Evolutionary conservation across 1,140 invertebrate genomes (phyloP).

Genomic region (Heterodera carotae): DNA sequence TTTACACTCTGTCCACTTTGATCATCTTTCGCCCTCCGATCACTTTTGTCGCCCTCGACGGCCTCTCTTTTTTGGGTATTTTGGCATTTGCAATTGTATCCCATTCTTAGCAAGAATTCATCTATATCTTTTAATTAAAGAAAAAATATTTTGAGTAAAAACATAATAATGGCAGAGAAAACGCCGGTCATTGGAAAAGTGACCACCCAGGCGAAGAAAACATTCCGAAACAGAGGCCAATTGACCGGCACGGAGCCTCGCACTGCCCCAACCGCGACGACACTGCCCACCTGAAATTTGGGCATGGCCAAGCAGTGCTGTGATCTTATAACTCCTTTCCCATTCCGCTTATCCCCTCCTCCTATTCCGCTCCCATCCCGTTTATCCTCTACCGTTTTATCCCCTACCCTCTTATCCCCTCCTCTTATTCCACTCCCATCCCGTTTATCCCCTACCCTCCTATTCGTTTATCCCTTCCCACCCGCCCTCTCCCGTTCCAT

Average conservation of each 20-base stretch:
- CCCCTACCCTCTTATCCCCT: too few species aligned
- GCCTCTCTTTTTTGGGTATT: neutral
- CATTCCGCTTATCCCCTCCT: too few species aligned
- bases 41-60: neutral
- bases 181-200: conserved; percentile 78
- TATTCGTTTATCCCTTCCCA: too few species aligned
- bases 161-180: conserved; percentile 34
- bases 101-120: too few species aligned
- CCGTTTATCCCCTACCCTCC: neutral
- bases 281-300: conserved; percentile 79
- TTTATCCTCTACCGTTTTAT: too few species aligned
- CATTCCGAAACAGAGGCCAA: conserved; percentile 74
- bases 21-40: neutral
- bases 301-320: too few species aligned
- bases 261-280: conserved; percentile 53
- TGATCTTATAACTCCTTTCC: too few species aligned
- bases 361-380: neutral
- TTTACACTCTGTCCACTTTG: neutral
- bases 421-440: too few species aligned
- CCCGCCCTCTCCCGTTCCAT: too few species aligned
- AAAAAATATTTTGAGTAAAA: conserved; percentile 27
- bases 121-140: neutral
- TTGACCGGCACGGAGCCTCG: conserved; percentile 68
- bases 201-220: conserved; percentile 91
- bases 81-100: neutral